These are phyloP conservation scores for Hoplodrina ambigua DNA, from an alignment of 2,888 invertebrate genomes.

Conservation along the genomic window DNA sequence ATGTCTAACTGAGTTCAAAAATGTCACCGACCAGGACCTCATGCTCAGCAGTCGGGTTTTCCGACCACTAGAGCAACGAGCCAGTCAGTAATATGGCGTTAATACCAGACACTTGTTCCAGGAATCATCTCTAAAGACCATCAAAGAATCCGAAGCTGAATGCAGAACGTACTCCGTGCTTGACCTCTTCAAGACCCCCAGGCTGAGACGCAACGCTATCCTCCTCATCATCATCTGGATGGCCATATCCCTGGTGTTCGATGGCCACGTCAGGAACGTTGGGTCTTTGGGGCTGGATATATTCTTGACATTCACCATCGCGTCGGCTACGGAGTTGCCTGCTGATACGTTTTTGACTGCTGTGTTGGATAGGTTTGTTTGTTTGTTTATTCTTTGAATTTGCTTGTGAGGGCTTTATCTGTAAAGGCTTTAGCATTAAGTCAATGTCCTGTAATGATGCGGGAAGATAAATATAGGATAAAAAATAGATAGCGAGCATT, in stretches of 20 bases:
- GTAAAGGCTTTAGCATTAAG: too few species aligned
- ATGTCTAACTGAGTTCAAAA: too few species aligned
- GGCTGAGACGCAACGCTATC: conserved; percentile 94
- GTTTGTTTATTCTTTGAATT: too few species aligned
- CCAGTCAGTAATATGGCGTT: too few species aligned
- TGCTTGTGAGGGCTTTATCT: too few species aligned
- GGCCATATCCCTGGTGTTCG: conserved; percentile 96
- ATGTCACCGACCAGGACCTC: too few species aligned
- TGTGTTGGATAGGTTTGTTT: conserved; percentile 91
- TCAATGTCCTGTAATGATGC: too few species aligned
- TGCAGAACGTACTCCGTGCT: conserved; percentile 94
- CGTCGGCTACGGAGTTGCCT: conserved; percentile 95
- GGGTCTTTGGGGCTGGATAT: conserved; percentile 95
- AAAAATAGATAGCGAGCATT: too few species aligned
- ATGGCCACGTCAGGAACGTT: conserved; percentile 97
- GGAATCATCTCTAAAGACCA: conserved; percentile 92
- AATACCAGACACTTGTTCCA: conserved; percentile 69
- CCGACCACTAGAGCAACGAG: too few species aligned
- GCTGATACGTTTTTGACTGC: conserved; percentile 95
- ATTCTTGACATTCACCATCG: conserved; percentile 96
- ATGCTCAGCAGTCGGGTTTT: too few species aligned
- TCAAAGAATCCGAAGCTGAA: conserved; percentile 93
- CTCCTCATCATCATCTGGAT: conserved; percentile 96
- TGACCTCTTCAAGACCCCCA: conserved; percentile 95
- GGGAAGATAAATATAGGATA: too few species aligned